phyloP scores from a whole-genome alignment of 35 echinoderm and acorn worm genomes.

The Hemicentrotus pulcherrimus region DNA sequence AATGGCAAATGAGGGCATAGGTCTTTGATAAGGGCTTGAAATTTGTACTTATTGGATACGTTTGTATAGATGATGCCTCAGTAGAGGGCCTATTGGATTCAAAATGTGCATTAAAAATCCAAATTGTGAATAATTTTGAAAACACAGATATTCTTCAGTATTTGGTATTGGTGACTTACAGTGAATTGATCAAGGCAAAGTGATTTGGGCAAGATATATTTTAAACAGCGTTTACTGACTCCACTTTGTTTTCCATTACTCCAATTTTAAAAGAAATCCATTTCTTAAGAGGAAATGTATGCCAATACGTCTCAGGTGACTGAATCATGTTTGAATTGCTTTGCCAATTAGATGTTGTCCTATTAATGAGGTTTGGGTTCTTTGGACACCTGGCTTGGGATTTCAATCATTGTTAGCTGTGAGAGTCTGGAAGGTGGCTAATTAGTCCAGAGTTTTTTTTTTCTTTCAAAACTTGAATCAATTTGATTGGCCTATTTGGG shows the following conservation, averaged over 20 bases:
- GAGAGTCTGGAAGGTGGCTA: no score
- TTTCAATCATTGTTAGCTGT: neutral
- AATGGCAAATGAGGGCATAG: no score
- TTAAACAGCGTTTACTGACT: neutral
- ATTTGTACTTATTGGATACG: no score
- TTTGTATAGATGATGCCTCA: no score
- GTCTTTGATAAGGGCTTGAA: no score
- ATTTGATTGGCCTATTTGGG: no score
- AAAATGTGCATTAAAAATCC: no score
- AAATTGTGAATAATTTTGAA: no score
- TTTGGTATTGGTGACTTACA: neutral
- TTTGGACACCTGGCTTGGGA: neutral
- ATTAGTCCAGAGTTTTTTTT: no score
- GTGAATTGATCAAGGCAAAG: neutral
- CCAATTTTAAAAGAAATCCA: neutral
- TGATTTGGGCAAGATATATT: neutral
- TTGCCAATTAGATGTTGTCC: neutral
- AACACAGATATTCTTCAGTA: neutral
- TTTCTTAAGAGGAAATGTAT: neutral
- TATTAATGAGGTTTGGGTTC: neutral
- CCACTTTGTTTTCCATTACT: neutral
- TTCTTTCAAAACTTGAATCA: no score
- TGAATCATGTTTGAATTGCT: neutral
- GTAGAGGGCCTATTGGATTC: no score
- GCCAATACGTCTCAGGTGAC: neutral